These are phyloP conservation scores for Nephrotoma flavescens DNA, from an alignment of 2,888 invertebrate species.

Conservation along the genomic window DNA sequence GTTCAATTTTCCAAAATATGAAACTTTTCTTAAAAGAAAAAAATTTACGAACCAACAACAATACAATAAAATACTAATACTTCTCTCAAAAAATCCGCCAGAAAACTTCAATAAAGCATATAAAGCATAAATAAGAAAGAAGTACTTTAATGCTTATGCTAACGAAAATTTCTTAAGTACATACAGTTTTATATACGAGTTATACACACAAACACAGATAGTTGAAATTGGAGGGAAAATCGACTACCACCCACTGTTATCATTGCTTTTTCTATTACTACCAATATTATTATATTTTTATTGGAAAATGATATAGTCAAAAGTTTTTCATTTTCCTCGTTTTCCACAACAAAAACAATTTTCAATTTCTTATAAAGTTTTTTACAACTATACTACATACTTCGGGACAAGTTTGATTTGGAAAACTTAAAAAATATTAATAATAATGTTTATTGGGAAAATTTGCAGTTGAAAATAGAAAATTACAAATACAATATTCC, in stretches of 20 bases:
- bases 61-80: not conserved
- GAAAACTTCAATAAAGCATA: not conserved
- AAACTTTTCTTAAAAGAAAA: not conserved
- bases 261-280: not conserved
- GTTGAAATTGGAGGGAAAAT: not conserved
- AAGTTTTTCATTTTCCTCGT: not conserved
- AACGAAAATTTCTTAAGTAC: not conserved
- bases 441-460: not conserved
- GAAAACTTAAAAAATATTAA: not conserved
- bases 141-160: not conserved
- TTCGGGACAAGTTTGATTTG: not conserved
- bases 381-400: not conserved
- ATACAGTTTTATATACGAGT: not conserved
- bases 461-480: not conserved
- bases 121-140: not conserved
- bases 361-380: not conserved
- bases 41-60: not conserved
- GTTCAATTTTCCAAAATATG: not conserved
- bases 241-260: not conserved
- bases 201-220: not conserved
- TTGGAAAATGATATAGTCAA: not conserved
- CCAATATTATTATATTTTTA: not conserved
- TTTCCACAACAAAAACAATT: not conserved
- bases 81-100: not conserved
- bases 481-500: not conserved